These are phyloP conservation scores for Morone chrysops DNA, from an alignment of 2,113 vertebrate genomes.

Conservation along the genomic window DNA sequence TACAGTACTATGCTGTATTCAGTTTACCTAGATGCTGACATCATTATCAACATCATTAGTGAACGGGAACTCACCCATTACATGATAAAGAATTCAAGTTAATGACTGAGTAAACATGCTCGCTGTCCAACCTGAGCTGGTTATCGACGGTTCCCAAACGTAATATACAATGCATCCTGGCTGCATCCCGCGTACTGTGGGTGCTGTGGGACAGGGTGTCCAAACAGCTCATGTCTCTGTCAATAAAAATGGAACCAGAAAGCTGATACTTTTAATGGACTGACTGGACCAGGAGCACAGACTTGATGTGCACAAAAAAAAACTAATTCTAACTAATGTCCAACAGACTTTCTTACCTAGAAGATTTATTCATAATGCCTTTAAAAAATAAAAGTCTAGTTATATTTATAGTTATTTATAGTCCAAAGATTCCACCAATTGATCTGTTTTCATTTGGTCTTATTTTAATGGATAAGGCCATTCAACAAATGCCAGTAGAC, in stretches of 20 bases:
- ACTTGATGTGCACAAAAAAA: neutral
- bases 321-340: neutral
- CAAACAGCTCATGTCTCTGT: neutral
- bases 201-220: neutral
- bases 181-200: neutral
- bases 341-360: too few relatives aligned
- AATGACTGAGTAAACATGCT: constrained; percentile 9
- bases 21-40: constrained; percentile 2
- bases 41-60: neutral
- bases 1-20: neutral
- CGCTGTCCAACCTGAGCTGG: neutral
- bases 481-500: neutral
- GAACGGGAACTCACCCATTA: constrained; percentile 6
- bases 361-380: too few relatives aligned
- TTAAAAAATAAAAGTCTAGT: too few relatives aligned
- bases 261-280: neutral
- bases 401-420: neutral
- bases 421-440: neutral
- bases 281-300: neutral
- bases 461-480: neutral
- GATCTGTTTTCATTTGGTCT: neutral
- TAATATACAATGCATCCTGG: neutral
- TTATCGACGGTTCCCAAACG: neutral
- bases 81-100: neutral
- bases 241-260: neutral